phyloP scores from a whole-genome alignment of 2,888 invertebrate genomes.

The Megastigmus dorsalis region DNA sequence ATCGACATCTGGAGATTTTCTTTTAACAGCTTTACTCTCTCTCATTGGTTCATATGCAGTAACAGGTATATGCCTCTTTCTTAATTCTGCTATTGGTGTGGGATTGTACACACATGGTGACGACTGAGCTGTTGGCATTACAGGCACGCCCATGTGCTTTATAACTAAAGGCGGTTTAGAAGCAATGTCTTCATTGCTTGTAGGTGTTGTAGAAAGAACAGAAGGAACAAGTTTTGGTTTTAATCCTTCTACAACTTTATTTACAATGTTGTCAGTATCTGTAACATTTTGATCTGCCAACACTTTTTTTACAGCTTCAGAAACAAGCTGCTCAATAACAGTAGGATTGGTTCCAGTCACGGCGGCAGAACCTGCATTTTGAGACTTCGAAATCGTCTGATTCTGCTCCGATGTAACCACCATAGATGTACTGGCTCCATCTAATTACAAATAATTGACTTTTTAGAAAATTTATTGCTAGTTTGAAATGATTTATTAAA shows the following conservation, averaged over 20 bases:
- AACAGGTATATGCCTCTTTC: constrained; percentile 73
- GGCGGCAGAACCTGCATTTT: constrained; percentile 58
- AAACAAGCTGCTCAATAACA: constrained; percentile 78
- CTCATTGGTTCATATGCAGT: constrained; percentile 68
- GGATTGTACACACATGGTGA: constrained; percentile 77
- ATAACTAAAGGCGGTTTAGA: constrained; percentile 17
- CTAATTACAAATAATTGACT: constrained; percentile 53
- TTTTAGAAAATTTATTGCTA: too few relatives aligned
- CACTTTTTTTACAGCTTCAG: constrained; percentile 80
- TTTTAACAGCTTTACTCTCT: constrained; percentile 68
- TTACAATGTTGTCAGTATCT: constrained; percentile 75
- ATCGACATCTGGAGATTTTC: constrained; percentile 67
- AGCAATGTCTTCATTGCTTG: constrained; percentile 23
- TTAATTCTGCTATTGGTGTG: constrained; percentile 80
- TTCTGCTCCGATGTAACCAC: constrained; percentile 55
- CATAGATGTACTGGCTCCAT: constrained; percentile 58
- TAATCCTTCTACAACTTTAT: constrained; percentile 76
- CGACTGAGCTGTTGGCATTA: constrained; percentile 62
- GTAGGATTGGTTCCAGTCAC: constrained; percentile 76
- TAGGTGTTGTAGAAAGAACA: constrained; percentile 35
- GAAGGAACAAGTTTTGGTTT: constrained; percentile 70
- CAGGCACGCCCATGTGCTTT: constrained; percentile 62
- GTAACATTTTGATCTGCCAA: constrained; percentile 75
- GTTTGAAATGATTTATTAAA: too few relatives aligned
- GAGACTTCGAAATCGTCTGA: constrained; percentile 58